phyloP scores from a whole-genome alignment of 2,113 vertebrate species.

The Oplegnathus fasciatus region DNA sequence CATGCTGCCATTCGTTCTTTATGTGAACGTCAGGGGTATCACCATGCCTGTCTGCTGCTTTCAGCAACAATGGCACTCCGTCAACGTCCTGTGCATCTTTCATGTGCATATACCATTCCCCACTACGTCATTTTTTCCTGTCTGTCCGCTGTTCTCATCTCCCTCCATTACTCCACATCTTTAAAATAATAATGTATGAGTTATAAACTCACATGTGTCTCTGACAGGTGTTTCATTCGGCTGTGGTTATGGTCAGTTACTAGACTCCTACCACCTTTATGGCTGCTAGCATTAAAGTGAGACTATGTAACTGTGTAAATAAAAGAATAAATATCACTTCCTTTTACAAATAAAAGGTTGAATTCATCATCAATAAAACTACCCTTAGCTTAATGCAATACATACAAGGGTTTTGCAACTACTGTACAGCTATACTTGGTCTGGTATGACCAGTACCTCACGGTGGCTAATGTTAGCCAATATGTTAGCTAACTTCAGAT shows the following conservation, averaged over 20 bases:
- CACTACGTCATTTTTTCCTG: background rate
- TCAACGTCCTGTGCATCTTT: constrained; percentile 46
- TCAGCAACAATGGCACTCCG: constrained; percentile 35
- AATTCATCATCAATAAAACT: background rate
- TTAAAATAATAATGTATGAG: background rate
- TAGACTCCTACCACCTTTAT: background rate
- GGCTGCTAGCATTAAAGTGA: background rate
- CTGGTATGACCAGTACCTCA: background rate
- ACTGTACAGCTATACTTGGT: background rate
- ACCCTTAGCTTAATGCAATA: background rate
- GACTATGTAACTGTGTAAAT: background rate
- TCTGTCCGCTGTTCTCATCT: background rate
- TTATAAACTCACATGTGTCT: background rate
- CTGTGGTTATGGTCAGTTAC: constrained; percentile 2
- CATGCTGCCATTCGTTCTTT: constrained; percentile 59
- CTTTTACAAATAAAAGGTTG: background rate
- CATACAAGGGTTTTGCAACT: background rate
- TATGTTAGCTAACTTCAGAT: background rate
- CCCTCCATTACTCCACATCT: constrained; percentile 8
- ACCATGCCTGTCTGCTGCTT: constrained; percentile 24
- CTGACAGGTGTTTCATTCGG: constrained; percentile 2
- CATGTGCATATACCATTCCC: constrained; percentile 25
- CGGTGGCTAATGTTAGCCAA: background rate
- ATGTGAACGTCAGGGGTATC: constrained; percentile 46
- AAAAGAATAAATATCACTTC: background rate